Evolutionary conservation across 2,113 vertebrate species (phyloP).

Genomic region (Lophura nycthemera): DNA sequence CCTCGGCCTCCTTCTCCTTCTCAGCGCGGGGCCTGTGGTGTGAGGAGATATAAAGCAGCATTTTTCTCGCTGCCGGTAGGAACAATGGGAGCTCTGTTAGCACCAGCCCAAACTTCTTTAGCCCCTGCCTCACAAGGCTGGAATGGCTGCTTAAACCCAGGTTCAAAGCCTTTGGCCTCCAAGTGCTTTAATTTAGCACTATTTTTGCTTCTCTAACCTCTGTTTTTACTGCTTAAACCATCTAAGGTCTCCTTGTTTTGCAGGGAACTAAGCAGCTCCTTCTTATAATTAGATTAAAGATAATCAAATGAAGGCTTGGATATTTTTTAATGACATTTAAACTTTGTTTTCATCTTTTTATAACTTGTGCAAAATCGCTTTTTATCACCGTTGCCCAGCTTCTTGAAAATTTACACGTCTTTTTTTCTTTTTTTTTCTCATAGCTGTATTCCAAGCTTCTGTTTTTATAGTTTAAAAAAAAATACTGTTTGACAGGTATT

Average conservation of each 20-base stretch:
- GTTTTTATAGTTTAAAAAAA: conserved; percentile 34
- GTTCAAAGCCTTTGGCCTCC: conserved; percentile 86
- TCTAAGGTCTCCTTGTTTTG: conserved; percentile 82
- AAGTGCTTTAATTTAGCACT: conserved; percentile 84
- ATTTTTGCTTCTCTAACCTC: conserved; percentile 79
- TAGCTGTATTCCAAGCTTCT: conserved; percentile 30
- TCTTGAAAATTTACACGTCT: conserved; percentile 61
- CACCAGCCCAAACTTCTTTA: conserved; percentile 69
- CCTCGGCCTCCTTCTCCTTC: conserved; percentile 66
- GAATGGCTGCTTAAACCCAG: conserved; percentile 84
- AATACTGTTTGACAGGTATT: conserved; percentile 9
- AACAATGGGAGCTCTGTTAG: conserved; percentile 95
- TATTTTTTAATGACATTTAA: conserved; percentile 79
- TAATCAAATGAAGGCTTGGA: conserved; percentile 79
- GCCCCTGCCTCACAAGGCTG: conserved; percentile 78
- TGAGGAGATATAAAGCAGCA: conserved; percentile 91
- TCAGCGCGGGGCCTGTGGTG: conserved; percentile 78
- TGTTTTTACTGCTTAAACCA: conserved; percentile 74
- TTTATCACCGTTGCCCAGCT: conserved; percentile 47
- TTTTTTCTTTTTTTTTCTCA: not conserved
- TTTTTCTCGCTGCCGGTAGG: conserved; percentile 82
- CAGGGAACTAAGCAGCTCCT: conserved; percentile 68
- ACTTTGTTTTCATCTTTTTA: not conserved
- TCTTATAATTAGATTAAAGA: conserved; percentile 82
- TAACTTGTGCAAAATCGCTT: conserved; percentile 29